Percentiles rank a stretch among this genome's conserved stretches.
These are phyloP conservation scores for Catajapyx aquilonaris DNA, from an alignment of 1,140 invertebrate genomes.

Conservation along the genomic window DNA sequence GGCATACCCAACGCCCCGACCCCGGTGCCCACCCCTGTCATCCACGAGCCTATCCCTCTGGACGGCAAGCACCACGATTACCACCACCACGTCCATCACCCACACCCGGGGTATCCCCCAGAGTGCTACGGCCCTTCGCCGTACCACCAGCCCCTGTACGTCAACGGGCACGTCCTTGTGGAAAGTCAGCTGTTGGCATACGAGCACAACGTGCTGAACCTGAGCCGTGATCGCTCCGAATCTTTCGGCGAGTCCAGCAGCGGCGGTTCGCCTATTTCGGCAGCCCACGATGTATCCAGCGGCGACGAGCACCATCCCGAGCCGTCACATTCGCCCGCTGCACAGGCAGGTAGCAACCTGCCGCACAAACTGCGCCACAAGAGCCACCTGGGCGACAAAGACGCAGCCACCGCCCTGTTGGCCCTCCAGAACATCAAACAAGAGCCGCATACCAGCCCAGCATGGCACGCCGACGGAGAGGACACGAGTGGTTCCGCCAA, in stretches of 20 bases:
- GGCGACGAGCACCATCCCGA: conserved; percentile 38
- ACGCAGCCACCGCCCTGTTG: conserved; percentile 49
- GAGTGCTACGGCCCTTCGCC: conserved; percentile 4
- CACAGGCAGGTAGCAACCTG: conserved; percentile 31
- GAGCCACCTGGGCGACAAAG: conserved; percentile 68
- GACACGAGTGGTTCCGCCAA: conserved; percentile 11
- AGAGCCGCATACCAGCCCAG: conserved; percentile 53
- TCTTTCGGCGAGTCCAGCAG: conserved; percentile 17
- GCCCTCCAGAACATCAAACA: conserved; percentile 44
- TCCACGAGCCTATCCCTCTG: conserved; percentile 30
- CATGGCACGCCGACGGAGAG: conserved; percentile 45
- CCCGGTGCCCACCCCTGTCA: conserved; percentile 41
- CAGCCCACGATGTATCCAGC: conserved; percentile 38
- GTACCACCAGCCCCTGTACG: conserved; percentile 10
- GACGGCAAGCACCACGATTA: conserved; percentile 10
- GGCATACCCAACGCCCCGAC: conserved; percentile 15
- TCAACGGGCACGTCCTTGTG: neutral
- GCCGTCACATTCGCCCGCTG: conserved; percentile 14
- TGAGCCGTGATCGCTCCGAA: conserved; percentile 13
- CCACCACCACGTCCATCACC: conserved; percentile 14
- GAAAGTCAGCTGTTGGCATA: neutral
- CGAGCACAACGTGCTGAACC: conserved; percentile 15
- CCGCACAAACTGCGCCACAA: conserved; percentile 82
- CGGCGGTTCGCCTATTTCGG: conserved; percentile 24
- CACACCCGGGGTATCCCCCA: conserved; percentile 5